Evolutionary conservation across 1,140 invertebrate genomes (phyloP).

Genomic region (Zaprionus africanus): DNA sequence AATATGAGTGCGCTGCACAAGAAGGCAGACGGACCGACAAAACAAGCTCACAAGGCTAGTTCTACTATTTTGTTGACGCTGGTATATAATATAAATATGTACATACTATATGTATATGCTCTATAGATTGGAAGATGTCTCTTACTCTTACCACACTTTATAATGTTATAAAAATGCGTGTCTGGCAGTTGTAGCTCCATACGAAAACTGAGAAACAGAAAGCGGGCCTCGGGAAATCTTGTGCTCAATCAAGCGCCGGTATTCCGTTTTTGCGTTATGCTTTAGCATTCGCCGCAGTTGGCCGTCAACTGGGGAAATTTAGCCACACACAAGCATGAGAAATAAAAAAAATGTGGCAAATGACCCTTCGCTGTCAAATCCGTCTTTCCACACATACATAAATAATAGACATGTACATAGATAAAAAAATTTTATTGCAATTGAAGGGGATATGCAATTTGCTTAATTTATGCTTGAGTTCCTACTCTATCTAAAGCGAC

Average conservation of each 20-base stretch:
- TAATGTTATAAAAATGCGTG: slow-evolving; percentile 49
- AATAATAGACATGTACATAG: no score
- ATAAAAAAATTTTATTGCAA: slow-evolving; percentile 73
- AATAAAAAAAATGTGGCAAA: slow-evolving; percentile 40
- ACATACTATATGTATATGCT: no score
- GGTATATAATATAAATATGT: no score
- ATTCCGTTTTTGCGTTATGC: slow-evolving; percentile 27
- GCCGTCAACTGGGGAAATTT: slow-evolving; percentile 71
- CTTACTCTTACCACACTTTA: no score
- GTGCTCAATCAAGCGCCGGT: slow-evolving; percentile 77
- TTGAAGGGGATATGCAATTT: slow-evolving; percentile 72
- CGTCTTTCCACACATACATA: slow-evolving; percentile 60
- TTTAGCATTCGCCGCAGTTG: slow-evolving; percentile 49
- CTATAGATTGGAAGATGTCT: no score
- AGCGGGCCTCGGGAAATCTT: slow-evolving; percentile 54
- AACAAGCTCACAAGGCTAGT: no score
- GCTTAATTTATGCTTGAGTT: slow-evolving; percentile 73
- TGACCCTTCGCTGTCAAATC: not conserved
- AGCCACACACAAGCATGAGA: slow-evolving; percentile 59
- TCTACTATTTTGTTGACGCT: no score
- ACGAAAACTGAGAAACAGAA: slow-evolving; percentile 38
- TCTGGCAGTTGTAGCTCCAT: slow-evolving; percentile 46
- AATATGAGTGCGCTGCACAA: no score
- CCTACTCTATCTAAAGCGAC: slow-evolving; percentile 35
- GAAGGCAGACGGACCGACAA: no score